Percentiles rank a stretch among this genome's conserved stretches.
These are phyloP conservation scores for Molorchus minor DNA, from an alignment of 2,888 invertebrate species.

Conservation along the genomic window DNA sequence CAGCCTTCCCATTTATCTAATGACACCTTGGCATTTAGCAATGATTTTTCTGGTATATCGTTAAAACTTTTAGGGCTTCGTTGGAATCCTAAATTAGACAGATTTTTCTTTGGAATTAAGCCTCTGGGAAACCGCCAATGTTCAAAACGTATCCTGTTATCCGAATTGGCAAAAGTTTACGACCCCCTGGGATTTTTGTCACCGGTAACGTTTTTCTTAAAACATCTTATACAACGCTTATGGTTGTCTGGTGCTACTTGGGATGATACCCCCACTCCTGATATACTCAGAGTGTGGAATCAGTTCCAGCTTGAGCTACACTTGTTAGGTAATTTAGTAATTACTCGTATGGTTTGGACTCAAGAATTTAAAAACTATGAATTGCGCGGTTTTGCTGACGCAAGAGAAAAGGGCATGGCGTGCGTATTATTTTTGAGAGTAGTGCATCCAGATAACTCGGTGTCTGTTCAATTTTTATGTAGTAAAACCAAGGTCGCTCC, in stretches of 20 bases:
- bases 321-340: neutral
- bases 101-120: slow-evolving; percentile 10
- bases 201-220: slow-evolving; percentile 6
- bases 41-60: neutral
- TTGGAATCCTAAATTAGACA: slow-evolving; percentile 11
- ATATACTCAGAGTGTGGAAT: neutral
- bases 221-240: slow-evolving; percentile 9
- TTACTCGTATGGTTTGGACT: neutral
- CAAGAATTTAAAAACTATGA: neutral
- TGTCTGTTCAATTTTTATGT: neutral
- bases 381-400: slow-evolving; percentile 20
- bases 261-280: slow-evolving; percentile 2
- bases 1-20: neutral
- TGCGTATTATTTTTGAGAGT: slow-evolving; percentile 11
- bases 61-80: slow-evolving; percentile 14
- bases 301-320: neutral
- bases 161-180: slow-evolving; percentile 13
- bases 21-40: slow-evolving; percentile 2
- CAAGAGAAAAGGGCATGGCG: slow-evolving; percentile 5
- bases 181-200: slow-evolving; percentile 11
- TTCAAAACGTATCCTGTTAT: slow-evolving; percentile 13
- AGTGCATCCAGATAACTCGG: neutral
- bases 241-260: slow-evolving; percentile 1
- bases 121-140: neutral
- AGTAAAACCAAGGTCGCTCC: slow-evolving; percentile 16